phyloP scores from a whole-genome alignment of 2,888 invertebrate species.

The Theodoxus fluviatilis region DNA sequence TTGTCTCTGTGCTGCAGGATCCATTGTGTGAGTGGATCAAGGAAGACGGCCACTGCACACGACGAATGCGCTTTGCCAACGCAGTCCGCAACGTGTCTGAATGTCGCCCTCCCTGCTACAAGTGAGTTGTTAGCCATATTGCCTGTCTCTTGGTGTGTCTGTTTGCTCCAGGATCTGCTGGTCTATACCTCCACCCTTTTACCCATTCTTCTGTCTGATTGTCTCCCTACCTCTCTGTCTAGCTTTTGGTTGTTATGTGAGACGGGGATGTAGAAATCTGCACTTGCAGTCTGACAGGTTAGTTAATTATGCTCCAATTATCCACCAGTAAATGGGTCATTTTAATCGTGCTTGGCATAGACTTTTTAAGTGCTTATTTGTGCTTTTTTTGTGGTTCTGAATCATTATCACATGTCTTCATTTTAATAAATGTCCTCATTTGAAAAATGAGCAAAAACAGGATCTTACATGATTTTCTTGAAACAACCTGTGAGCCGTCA shows the following conservation, averaged over 20 bases:
- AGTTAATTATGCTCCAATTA: too few relatives aligned
- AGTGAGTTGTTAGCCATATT: conserved; percentile 68
- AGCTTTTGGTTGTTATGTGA: not conserved
- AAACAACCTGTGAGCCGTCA: too few relatives aligned
- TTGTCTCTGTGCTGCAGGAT: too few relatives aligned
- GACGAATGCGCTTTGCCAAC: conserved; percentile 72
- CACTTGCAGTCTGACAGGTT: too few relatives aligned
- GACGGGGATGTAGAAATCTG: not conserved
- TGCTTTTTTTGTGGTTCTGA: not conserved
- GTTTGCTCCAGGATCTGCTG: not conserved
- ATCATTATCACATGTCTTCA: not conserved
- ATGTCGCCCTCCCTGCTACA: conserved; percentile 84
- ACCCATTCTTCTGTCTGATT: not conserved
- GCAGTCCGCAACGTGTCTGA: conserved; percentile 72
- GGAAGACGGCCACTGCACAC: conserved; percentile 84
- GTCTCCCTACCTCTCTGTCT: conserved; percentile 15
- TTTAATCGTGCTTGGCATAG: too few relatives aligned
- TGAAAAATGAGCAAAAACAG: too few relatives aligned
- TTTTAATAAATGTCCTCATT: too few relatives aligned
- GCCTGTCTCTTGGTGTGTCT: not conserved
- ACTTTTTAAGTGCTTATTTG: too few relatives aligned
- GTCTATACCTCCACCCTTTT: not conserved
- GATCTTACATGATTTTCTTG: too few relatives aligned
- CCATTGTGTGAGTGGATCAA: conserved; percentile 87
- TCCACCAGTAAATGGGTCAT: too few relatives aligned